phyloP scores from a whole-genome alignment of 2,113 vertebrate species.

The Grallaria varia region DNA sequence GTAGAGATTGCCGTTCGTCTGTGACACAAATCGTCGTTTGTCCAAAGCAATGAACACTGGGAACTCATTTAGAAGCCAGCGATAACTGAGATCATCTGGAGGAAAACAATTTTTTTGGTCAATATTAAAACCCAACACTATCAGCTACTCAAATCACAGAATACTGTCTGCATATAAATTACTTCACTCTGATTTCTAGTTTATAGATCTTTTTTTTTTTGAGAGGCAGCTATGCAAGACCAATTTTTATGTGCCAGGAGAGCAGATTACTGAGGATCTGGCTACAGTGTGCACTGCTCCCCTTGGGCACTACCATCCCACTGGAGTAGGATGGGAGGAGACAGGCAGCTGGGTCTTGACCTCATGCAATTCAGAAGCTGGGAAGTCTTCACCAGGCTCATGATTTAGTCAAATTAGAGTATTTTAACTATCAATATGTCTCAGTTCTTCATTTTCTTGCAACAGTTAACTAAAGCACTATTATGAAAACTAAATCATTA shows the following conservation, averaged over 20 bases:
- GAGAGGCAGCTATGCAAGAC: neutral
- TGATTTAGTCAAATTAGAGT: neutral
- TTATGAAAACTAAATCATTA: neutral
- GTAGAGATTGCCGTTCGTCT: slow-evolving; percentile 94
- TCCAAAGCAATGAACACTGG: slow-evolving; percentile 92
- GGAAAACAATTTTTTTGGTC: slow-evolving; percentile 52
- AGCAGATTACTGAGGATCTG: neutral
- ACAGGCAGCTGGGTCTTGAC: neutral
- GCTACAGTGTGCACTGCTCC: accelerated
- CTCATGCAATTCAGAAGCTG: neutral
- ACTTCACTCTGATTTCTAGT: neutral
- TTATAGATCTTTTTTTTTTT: accelerated
- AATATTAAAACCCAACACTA: neutral
- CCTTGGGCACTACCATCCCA: neutral
- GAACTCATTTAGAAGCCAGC: slow-evolving; percentile 97
- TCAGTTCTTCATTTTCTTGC: neutral
- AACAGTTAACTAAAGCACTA: neutral
- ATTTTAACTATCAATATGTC: neutral
- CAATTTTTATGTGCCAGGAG: too few species aligned
- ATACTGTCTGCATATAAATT: neutral
- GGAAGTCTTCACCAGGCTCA: neutral
- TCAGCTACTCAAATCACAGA: neutral
- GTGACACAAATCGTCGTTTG: slow-evolving; percentile 91
- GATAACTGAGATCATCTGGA: slow-evolving; percentile 90
- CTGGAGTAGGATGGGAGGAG: neutral